Percentiles rank a stretch among this genome's conserved stretches.
These are phyloP conservation scores for Sorex araneus DNA, from an alignment of 2,113 vertebrate genomes.

Conservation along the genomic window DNA sequence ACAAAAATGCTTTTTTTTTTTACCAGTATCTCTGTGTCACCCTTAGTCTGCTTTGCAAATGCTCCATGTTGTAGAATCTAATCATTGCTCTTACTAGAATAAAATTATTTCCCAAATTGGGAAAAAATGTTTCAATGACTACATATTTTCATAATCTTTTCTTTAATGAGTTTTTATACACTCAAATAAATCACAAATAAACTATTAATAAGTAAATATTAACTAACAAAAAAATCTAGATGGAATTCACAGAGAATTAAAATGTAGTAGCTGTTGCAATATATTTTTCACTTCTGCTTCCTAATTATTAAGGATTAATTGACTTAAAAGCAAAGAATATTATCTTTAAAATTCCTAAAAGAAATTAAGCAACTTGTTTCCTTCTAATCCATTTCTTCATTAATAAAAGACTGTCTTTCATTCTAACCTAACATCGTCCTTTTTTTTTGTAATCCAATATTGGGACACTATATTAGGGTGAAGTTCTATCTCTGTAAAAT, in stretches of 20 bases:
- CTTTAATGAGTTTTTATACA: slow-evolving; percentile 50
- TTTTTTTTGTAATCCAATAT: slow-evolving; percentile 62
- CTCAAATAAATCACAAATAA: no score
- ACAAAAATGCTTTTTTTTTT: no score
- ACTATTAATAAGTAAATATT: slow-evolving; percentile 41
- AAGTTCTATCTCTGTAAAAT: slow-evolving; percentile 56
- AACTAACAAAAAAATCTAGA: slow-evolving; percentile 19
- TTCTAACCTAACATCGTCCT: slow-evolving; percentile 4
- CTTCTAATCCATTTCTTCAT: not conserved
- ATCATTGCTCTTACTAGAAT: slow-evolving; percentile 14
- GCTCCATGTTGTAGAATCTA: no score
- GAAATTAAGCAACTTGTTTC: slow-evolving; percentile 55
- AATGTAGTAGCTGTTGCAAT: slow-evolving; percentile 23
- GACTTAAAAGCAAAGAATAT: slow-evolving; percentile 51
- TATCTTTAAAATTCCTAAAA: slow-evolving; percentile 60
- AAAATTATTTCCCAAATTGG: slow-evolving; percentile 50
- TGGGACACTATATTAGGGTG: slow-evolving; percentile 16
- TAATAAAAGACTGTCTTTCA: slow-evolving; percentile 37
- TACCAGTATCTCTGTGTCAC: no score
- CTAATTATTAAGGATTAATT: slow-evolving; percentile 1
- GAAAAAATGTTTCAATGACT: not conserved
- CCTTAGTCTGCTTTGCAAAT: no score
- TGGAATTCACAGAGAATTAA: slow-evolving; percentile 52
- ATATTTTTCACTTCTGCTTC: slow-evolving; percentile 22
- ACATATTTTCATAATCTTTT: slow-evolving; percentile 25